Conservation (phyloP, 2,113 vertebrate genomes). For the Cacatua alba region DNA sequence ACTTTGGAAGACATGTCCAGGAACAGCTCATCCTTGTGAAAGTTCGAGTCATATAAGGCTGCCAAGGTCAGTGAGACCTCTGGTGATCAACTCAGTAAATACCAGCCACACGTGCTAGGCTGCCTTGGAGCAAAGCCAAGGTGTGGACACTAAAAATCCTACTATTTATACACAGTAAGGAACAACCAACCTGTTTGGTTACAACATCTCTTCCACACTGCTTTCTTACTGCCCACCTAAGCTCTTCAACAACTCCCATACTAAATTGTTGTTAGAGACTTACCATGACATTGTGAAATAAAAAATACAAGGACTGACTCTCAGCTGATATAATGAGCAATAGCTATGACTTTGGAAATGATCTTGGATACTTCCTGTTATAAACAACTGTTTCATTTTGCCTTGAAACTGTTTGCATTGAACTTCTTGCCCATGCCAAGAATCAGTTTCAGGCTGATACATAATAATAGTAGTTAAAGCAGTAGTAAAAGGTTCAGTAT, state of each 20-base stretch:
- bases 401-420: background rate
- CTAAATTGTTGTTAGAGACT: background rate
- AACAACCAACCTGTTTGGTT: background rate
- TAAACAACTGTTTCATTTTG: background rate
- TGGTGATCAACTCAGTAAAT: conserved; percentile 43
- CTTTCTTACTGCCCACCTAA: background rate
- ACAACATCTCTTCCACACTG: background rate
- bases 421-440: background rate
- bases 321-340: background rate
- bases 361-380: background rate
- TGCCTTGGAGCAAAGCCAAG: conserved; percentile 5
- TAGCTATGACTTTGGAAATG: background rate
- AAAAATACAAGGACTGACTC: background rate
- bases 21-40: conserved; percentile 62
- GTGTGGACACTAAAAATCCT: background rate
- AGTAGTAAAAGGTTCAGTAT: background rate
- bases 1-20: conserved; percentile 44
- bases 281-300: background rate
- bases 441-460: background rate
- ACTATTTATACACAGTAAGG: conserved; percentile 13
- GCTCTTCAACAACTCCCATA: background rate
- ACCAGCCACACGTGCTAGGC: background rate
- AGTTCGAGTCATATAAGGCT: conserved; percentile 8
- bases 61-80: conserved; percentile 73
- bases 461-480: background rate